A percentile compares a stretch with the other conserved stretches of the same genome.
phyloP scores from a whole-genome alignment of 2,113 vertebrate genomes.

The Agapornis roseicollis region DNA sequence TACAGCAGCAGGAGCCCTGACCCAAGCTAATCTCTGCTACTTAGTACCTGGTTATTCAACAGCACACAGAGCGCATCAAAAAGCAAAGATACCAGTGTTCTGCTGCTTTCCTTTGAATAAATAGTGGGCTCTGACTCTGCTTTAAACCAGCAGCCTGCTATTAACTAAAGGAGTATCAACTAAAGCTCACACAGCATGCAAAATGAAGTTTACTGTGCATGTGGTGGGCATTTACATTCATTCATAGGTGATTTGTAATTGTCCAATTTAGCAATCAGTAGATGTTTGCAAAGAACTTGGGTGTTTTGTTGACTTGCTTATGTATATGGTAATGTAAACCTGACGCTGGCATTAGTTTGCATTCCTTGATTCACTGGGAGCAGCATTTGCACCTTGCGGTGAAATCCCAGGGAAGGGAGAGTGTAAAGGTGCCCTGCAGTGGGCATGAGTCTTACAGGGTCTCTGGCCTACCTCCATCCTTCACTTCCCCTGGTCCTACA shows the following conservation, averaged over 20 bases:
- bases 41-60: neutral
- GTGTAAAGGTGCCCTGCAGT: neutral
- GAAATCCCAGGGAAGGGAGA: neutral
- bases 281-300: neutral
- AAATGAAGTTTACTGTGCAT: neutral
- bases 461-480: neutral
- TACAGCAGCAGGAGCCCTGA: neutral
- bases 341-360: neutral
- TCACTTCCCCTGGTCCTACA: neutral
- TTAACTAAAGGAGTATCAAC: neutral
- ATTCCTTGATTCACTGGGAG: neutral
- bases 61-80: neutral
- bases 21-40: neutral
- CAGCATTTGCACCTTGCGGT: neutral
- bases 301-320: neutral
- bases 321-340: neutral
- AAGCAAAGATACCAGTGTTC: neutral
- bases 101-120: neutral
- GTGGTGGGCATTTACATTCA: neutral
- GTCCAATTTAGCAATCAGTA: constrained; percentile 11
- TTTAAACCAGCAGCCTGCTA: neutral
- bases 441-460: neutral
- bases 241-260: constrained; percentile 13
- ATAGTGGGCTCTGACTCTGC: neutral
- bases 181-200: neutral